phyloP scores from a whole-genome alignment of 2,888 invertebrate genomes.

The Nomada fabriciana region DNA sequence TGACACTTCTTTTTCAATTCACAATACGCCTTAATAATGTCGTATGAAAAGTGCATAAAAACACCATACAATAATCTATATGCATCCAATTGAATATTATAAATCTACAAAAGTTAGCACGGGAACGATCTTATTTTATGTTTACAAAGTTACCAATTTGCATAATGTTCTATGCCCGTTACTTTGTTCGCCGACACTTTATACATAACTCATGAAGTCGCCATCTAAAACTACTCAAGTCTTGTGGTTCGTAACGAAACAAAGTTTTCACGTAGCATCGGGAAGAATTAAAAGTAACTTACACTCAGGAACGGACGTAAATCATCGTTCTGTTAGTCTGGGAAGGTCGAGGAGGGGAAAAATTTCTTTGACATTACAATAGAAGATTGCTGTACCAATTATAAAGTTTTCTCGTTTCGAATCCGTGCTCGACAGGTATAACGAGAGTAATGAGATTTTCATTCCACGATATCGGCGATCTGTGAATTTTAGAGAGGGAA shows the following conservation, averaged over 20 bases:
- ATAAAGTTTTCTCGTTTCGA: constrained; percentile 56
- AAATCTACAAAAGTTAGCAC: too few species aligned
- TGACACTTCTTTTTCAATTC: too few species aligned
- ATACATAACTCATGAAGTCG: not conserved
- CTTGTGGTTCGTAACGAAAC: not conserved
- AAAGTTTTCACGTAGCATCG: not conserved
- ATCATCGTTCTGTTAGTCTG: not conserved
- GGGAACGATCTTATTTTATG: too few species aligned
- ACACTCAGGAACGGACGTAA: not conserved
- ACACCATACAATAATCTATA: too few species aligned
- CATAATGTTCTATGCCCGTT: not conserved
- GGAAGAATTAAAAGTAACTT: not conserved
- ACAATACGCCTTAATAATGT: too few species aligned
- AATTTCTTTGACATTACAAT: constrained; percentile 22
- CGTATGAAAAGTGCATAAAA: too few species aligned
- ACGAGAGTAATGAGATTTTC: constrained; percentile 55
- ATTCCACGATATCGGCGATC: constrained; percentile 47
- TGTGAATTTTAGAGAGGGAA: constrained; percentile 26
- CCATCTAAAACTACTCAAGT: not conserved
- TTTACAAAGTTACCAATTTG: not conserved
- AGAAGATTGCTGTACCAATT: constrained; percentile 42
- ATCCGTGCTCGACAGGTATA: constrained; percentile 19
- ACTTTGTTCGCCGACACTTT: not conserved
- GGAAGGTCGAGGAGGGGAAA: not conserved
- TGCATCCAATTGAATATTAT: too few species aligned